Evolutionary conservation across 1,140 invertebrate genomes (phyloP).

Genomic region (Thaumatotibia leucotreta): DNA sequence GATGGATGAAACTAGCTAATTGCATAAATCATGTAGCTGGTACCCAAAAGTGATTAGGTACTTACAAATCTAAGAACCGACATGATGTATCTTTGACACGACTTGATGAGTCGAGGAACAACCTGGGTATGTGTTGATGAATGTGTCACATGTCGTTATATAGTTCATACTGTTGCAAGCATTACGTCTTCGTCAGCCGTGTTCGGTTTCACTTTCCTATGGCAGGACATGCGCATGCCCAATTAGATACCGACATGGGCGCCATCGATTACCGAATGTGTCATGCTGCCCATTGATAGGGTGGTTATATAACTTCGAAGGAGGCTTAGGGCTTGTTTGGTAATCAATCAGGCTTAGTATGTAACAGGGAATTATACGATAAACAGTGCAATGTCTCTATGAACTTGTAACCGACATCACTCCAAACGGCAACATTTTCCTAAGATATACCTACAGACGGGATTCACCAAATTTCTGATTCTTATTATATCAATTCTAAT

Average conservation of each 20-base stretch:
- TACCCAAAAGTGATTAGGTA: constrained; percentile 18
- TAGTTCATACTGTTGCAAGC: constrained; percentile 72
- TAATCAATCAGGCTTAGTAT: constrained; percentile 14
- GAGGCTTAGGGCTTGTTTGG: constrained; percentile 36
- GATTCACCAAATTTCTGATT: too few relatives aligned
- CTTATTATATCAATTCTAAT: too few relatives aligned
- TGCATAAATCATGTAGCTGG: too few relatives aligned
- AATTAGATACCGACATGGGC: constrained; percentile 56
- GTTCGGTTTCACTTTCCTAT: constrained; percentile 69
- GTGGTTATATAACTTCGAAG: constrained; percentile 54
- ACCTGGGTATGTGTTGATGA: constrained; percentile 51
- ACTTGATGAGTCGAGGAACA: constrained; percentile 54
- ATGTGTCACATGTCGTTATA: constrained; percentile 63
- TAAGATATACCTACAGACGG: too few relatives aligned
- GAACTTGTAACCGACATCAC: too few relatives aligned
- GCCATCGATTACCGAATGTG: constrained; percentile 55
- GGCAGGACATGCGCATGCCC: constrained; percentile 60
- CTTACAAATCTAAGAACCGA: constrained; percentile 62
- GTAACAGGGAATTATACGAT: not conserved
- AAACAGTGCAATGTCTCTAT: too few relatives aligned
- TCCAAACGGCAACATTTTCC: too few relatives aligned
- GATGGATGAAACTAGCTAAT: too few relatives aligned
- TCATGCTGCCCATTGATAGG: constrained; percentile 48
- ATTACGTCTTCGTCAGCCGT: constrained; percentile 56
- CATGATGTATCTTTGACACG: constrained; percentile 47